Base-by-base conservation (phyloP, 2,113 vertebrate species). In the Syrmaticus mikado region DNA sequence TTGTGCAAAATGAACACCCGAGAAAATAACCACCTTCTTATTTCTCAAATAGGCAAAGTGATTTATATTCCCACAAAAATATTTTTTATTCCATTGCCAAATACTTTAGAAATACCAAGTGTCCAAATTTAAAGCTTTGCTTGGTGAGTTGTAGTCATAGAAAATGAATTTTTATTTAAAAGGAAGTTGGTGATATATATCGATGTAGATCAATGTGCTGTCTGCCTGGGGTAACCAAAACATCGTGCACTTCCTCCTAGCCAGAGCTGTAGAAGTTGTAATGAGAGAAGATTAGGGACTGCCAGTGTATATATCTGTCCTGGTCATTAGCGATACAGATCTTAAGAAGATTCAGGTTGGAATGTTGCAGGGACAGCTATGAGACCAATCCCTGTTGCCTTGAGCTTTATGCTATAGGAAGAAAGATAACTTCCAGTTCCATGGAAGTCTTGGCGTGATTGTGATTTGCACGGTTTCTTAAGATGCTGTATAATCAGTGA, bases 1-100 rank as follows among this genome's bases (percentile, higher is more conserved):
- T 16, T 71, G 55, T 83, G 60, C 65, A 81, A 27, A 28, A 50
- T 25, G 48, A 84, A 71, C 2, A 22, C 30, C 21, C 41, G 70
- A 83, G 68, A 85, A 46, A 64, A 46, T 17, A 0, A 43, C 32
- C 16, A 50, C 36, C 28, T 68, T 87, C 32, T 68, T 87, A 7
- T 32, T 75, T 93, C 45, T 84, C 52, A 84, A 64, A 65, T 11
- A 92, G 38, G 7, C 38, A 71, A 40, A 84, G 73, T 67, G 30
- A 62, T 79, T 88, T 48, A 36, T 48, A 21, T 4, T 6, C 14
- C 5, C 16, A 24, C 20, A n/a, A 60, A 79, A 84, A 24, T 53
- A 16, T 8, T 91, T 30, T 90, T 83, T 81, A 45, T 57, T 90
- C 87, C 78, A 43, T 25, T 89, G 78, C 43, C 70, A 85, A 72